Conservation (phyloP, 2,888 invertebrate genomes). For the Punctoribates punctum region DNA sequence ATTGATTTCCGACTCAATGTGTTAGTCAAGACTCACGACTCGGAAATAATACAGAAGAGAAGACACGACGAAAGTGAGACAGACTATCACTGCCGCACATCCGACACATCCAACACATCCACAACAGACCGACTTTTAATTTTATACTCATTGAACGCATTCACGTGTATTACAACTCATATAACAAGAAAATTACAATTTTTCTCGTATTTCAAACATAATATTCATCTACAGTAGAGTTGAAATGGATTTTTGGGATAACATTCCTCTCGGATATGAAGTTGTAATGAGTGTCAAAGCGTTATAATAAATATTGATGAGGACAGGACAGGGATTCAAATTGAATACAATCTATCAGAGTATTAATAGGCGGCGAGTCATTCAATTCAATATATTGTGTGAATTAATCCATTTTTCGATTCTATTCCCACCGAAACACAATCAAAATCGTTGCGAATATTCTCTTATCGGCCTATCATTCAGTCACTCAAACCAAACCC, state of each 20-base stretch:
- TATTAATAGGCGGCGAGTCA: neutral
- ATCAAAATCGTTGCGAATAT: neutral
- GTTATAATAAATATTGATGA: neutral
- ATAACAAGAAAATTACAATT: too few species aligned
- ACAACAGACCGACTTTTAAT: neutral
- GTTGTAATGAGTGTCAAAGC: neutral
- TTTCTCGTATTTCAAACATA: too few species aligned
- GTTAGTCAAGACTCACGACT: neutral
- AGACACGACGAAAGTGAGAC: neutral
- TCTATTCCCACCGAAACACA: constrained; percentile 5
- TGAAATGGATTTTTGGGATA: neutral
- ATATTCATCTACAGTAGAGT: neutral
- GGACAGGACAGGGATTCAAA: neutral
- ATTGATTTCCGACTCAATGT: constrained; percentile 21
- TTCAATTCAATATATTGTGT: neutral
- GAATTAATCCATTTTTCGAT: constrained; percentile 19
- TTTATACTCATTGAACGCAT: neutral
- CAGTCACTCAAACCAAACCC: neutral
- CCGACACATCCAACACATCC: neutral
- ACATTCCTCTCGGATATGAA: neutral
- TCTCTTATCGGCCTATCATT: neutral
- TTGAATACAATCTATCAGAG: neutral
- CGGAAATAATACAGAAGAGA: neutral
- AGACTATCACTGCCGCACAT: neutral
- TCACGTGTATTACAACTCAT: too few species aligned